phyloP scores from a whole-genome alignment of 2,888 invertebrate species.

The Plusia festucae region DNA sequence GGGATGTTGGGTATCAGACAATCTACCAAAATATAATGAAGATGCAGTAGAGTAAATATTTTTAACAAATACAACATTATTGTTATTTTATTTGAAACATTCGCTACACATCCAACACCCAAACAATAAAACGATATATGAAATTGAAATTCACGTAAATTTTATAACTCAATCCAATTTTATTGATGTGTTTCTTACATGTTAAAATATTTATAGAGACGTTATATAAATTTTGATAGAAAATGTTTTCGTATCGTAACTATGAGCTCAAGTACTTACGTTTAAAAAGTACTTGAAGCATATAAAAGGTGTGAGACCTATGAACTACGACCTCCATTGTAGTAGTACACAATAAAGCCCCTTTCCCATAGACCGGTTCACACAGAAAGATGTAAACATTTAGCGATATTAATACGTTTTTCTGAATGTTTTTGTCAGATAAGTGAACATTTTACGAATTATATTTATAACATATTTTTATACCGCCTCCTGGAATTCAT shows the following conservation, averaged over 20 bases:
- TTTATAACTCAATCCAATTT: constrained; percentile 18
- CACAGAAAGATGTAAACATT: neutral
- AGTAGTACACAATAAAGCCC: constrained; percentile 32
- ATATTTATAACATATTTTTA: too few species aligned
- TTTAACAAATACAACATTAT: constrained; percentile 57
- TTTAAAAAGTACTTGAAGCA: constrained; percentile 18
- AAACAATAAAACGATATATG: constrained; percentile 26
- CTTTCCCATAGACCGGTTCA: constrained; percentile 23
- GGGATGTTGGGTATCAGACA: constrained; percentile 63
- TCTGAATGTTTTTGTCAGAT: neutral
- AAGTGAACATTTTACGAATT: too few species aligned
- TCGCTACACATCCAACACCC: neutral
- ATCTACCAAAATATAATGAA: constrained; percentile 61
- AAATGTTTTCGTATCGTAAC: neutral
- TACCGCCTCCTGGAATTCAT: neutral
- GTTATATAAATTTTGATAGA: neutral
- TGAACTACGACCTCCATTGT: constrained; percentile 52
- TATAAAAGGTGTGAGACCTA: constrained; percentile 18
- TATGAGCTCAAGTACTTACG: neutral
- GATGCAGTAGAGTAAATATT: constrained; percentile 56
- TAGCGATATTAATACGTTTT: neutral
- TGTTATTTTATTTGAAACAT: constrained; percentile 12
- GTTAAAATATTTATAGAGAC: constrained; percentile 5
- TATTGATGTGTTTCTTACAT: neutral
- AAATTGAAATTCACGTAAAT: constrained; percentile 38